Evolutionary conservation across 2,113 vertebrate genomes (phyloP).

Genomic region (Cacatua alba): DNA sequence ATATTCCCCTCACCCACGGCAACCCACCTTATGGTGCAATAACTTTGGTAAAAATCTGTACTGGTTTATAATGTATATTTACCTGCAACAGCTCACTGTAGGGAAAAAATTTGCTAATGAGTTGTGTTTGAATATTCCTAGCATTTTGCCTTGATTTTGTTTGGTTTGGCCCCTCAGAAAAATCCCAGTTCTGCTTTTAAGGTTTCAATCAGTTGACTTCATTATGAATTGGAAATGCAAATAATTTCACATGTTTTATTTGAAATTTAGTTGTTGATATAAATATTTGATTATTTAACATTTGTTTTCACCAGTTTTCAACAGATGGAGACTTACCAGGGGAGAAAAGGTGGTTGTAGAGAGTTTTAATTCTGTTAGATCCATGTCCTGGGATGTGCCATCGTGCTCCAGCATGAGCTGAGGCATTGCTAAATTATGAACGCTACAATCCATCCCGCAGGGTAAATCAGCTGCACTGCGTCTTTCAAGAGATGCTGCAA

Average conservation of each 20-base stretch:
- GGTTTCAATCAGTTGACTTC: background rate
- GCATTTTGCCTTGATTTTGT: background rate
- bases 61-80: background rate
- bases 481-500: background rate
- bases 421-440: background rate
- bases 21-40: background rate
- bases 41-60: background rate
- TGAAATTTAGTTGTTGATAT: background rate
- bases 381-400: background rate
- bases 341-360: background rate
- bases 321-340: background rate
- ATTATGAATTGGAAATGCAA: background rate
- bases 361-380: background rate
- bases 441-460: fast-evolving
- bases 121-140: background rate
- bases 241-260: background rate
- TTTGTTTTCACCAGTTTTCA: background rate
- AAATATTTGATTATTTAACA: background rate
- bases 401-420: background rate
- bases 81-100: background rate
- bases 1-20: background rate
- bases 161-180: background rate
- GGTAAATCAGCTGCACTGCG: background rate
- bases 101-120: background rate
- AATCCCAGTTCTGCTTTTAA: background rate